Evolutionary conservation across 2,888 invertebrate genomes (phyloP).

Genomic region (Archaeoteleia sp.): DNA sequence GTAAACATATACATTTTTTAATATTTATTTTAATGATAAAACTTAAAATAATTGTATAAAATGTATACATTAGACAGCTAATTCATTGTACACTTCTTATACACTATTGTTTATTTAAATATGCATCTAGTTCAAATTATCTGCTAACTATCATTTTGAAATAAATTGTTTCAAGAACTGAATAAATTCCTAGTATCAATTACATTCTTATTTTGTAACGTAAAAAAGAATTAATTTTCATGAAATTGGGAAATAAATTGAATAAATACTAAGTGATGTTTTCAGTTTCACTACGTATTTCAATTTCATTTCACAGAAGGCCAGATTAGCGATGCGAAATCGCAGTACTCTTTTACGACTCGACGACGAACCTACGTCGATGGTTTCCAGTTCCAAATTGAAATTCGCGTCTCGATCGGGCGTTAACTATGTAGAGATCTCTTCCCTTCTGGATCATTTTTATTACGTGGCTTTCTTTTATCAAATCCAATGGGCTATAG

Average conservation of each 20-base stretch:
- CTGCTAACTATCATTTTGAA: too few species aligned
- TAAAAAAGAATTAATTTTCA: slow-evolving; percentile 12
- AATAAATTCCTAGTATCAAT: background rate
- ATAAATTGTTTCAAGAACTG: too few species aligned
- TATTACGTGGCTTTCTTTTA: slow-evolving; percentile 39
- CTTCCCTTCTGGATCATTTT: slow-evolving; percentile 36
- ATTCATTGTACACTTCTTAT: too few species aligned
- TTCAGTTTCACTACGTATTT: slow-evolving; percentile 30
- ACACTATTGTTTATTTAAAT: too few species aligned
- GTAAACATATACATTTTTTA: too few species aligned
- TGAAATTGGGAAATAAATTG: slow-evolving; percentile 13
- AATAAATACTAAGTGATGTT: slow-evolving; percentile 32
- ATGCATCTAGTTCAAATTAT: too few species aligned
- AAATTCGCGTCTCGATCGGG: slow-evolving; percentile 53
- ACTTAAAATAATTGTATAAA: too few species aligned
- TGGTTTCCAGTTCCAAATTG: slow-evolving; percentile 36
- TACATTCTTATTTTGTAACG: background rate
- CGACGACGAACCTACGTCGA: slow-evolving; percentile 28
- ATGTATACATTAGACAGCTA: too few species aligned
- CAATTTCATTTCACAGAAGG: slow-evolving; percentile 36
- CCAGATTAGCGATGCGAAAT: slow-evolving; percentile 42
- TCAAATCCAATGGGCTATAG: slow-evolving; percentile 10
- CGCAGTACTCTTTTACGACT: slow-evolving; percentile 36
- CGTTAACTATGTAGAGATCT: slow-evolving; percentile 59
- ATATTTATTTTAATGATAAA: too few species aligned